Percentiles rank a stretch among this genome's conserved stretches.
These are phyloP conservation scores for Atta colombica DNA, from an alignment of 1,140 invertebrate genomes.

Conservation along the genomic window DNA sequence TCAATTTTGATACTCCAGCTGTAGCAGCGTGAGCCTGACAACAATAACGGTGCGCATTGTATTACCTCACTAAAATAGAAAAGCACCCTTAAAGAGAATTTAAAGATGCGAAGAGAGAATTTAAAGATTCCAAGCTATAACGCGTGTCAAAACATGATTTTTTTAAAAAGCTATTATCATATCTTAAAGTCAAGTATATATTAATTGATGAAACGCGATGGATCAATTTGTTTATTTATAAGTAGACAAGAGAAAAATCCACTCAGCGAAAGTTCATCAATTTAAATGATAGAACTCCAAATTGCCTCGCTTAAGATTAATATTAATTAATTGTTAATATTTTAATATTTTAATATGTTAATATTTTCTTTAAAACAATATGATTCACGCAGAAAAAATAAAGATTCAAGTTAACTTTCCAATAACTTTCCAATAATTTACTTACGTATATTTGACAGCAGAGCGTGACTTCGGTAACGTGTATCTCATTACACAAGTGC, in stretches of 20 bases:
- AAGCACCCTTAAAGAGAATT: constrained; percentile 16
- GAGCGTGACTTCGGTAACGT: not conserved
- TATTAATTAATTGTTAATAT: not conserved
- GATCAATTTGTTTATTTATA: not conserved
- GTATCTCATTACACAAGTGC: not conserved
- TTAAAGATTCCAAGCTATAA: not conserved
- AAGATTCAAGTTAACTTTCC: not conserved
- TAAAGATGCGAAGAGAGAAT: not conserved
- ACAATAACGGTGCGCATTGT: constrained; percentile 14
- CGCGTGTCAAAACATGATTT: not conserved
- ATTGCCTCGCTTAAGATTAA: not conserved
- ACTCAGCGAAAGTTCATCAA: not conserved
- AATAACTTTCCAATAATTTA: not conserved
- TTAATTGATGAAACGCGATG: not conserved
- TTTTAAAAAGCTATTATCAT: constrained; percentile 1
- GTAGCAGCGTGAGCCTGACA: constrained; percentile 6
- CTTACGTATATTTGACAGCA: not conserved
- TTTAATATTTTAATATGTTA: too few relatives aligned
- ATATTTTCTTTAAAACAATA: too few relatives aligned
- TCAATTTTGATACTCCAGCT: not conserved
- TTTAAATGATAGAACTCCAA: not conserved
- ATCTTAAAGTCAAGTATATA: not conserved
- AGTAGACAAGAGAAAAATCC: not conserved
- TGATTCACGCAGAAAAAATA: too few relatives aligned
- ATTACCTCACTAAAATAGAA: constrained; percentile 25